Evolutionary conservation across 2,113 vertebrate species (phyloP).

Genomic region (Synchiropus splendidus): DNA sequence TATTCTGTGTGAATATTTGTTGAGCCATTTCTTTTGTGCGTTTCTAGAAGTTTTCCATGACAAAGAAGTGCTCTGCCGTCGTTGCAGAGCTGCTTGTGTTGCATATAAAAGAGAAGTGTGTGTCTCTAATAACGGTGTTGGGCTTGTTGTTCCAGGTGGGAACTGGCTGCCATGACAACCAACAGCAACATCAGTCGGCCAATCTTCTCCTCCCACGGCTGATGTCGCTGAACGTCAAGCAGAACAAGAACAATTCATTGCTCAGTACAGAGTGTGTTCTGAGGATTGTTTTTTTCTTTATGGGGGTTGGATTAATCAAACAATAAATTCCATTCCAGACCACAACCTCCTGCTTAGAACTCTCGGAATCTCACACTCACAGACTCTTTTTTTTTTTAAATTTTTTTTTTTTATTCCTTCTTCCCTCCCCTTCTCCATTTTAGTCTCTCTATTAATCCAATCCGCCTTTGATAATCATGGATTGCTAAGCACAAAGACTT

Average conservation of each 20-base stretch:
- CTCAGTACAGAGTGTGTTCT: constrained; percentile 11
- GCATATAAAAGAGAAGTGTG: too few species aligned
- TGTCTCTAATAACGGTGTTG: too few species aligned
- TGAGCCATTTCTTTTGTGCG: too few species aligned
- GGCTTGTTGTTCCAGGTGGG: constrained; percentile 75
- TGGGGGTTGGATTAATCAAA: constrained; percentile 24
- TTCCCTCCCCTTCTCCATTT: too few species aligned
- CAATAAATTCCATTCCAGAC: constrained; percentile 24
- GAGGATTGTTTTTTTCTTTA: constrained; percentile 25
- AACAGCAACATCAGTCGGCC: constrained; percentile 99
- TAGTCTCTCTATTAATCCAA: constrained; percentile 44
- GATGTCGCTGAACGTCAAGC: constrained; percentile 22
- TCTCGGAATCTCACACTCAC: constrained; percentile 17
- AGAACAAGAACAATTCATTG: constrained; percentile 26
- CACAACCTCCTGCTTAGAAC: constrained; percentile 23
- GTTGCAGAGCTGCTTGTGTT: too few species aligned
- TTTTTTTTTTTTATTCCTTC: constrained; percentile 19
- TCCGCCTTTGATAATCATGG: constrained; percentile 66
- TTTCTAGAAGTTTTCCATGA: too few species aligned
- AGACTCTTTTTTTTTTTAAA: constrained; percentile 19
- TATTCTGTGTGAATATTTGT: too few species aligned
- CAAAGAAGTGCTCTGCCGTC: too few species aligned
- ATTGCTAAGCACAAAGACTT: constrained; percentile 29
- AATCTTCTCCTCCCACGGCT: constrained; percentile 91
- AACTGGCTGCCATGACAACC: constrained; percentile 97